Evolutionary conservation across 2,888 invertebrate species (phyloP), one percentile per base, ranked within the genome.

Genomic region (Coenonympha glycerion): DNA sequence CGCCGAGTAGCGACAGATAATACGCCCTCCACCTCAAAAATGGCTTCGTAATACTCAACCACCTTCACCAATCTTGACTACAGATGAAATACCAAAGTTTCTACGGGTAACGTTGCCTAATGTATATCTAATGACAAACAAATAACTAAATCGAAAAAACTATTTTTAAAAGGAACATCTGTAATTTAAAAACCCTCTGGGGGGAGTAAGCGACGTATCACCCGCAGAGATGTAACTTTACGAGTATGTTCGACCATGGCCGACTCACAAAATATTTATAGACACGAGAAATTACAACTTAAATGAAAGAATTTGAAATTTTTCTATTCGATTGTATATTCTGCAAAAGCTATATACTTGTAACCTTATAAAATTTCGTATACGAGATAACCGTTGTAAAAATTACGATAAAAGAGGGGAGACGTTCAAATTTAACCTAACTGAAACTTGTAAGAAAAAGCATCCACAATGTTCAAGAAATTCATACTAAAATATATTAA

Each of bases 21-120:
- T 69, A 66, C 71, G 65, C 74, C 74, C 73, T 69, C 68, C 65
- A 64, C 65, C 69, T 76, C 65, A 69, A 75, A 39, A 80, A 52
- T 42, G 77, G 72, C 49, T 37, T 42, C 16, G 76, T 73, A 71
- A 76, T 77, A 71, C 72, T 68, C 71, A 62, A 65, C 62, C 64
- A 64, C 67, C 63, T 40, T 64, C 62, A 63, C 63, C 68, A 61
- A 64, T 67, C 63, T 40, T 64, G 62, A 63, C 63, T 68, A 61
- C 69, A 58, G 61, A 70, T 64, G 63, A 64, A 71, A 73, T 73
- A 71, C 30, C 39, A 44, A 51, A 70, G 67, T 65, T 66, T 62
- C 62, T 66, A 55, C 56, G 62, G 56, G 36, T 68, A 67, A 71
- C 65, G 68, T 47, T 34, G 65, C 60, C 62, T 66, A 71, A 68